Evolutionary conservation across 2,113 vertebrate genomes (phyloP).

Genomic region (Cisticola juncidis): DNA sequence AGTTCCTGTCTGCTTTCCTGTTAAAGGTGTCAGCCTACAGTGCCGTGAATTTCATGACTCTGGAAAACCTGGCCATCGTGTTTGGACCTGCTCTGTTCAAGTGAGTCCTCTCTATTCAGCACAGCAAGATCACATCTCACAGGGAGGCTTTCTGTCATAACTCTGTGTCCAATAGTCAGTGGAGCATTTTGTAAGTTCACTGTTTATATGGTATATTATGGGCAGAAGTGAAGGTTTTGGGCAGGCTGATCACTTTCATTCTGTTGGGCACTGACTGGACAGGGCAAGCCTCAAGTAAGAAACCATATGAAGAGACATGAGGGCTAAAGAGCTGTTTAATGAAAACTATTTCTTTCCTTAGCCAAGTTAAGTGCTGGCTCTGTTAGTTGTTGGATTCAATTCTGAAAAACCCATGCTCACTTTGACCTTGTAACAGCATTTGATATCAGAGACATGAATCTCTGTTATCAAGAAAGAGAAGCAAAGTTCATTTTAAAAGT

Average conservation of each 20-base stretch:
- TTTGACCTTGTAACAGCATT: background rate
- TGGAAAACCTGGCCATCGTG: slow-evolving; percentile 79
- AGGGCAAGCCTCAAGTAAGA: background rate
- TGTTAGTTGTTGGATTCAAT: background rate
- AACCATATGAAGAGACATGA: background rate
- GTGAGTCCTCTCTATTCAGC: slow-evolving; percentile 10
- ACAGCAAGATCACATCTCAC: background rate
- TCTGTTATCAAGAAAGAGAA: background rate
- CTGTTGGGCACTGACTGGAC: background rate
- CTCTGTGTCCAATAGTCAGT: background rate
- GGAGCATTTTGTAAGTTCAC: background rate
- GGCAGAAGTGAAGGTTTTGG: background rate
- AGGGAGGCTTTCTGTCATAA: background rate
- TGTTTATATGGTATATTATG: background rate
- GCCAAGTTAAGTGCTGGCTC: background rate
- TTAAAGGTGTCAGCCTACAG: slow-evolving; percentile 73
- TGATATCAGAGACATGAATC: background rate
- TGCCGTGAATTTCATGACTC: slow-evolving; percentile 79
- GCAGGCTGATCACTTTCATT: background rate
- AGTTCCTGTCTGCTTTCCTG: slow-evolving; percentile 77
- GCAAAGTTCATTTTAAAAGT: background rate
- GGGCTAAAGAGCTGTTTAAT: background rate
- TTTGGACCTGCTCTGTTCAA: slow-evolving; percentile 82
- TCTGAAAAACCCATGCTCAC: background rate
- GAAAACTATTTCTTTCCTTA: background rate